Evolutionary conservation across 2,113 vertebrate species (phyloP).

Genomic region (Myotis davidii): DNA sequence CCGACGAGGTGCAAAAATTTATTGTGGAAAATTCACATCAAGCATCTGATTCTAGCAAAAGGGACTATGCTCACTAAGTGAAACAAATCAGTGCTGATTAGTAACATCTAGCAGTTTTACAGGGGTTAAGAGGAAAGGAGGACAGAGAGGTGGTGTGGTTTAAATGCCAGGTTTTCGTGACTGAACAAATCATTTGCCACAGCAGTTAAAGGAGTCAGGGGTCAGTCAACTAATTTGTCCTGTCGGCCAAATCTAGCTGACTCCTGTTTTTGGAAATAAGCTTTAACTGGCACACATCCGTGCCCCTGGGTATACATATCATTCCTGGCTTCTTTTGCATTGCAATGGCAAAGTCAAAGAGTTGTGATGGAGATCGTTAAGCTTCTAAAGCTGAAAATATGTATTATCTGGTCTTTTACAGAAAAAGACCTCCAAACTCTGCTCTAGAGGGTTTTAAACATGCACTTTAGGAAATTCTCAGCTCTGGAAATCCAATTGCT

Average conservation of each 20-base stretch:
- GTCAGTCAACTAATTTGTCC: not conserved
- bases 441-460: not conserved
- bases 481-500: not conserved
- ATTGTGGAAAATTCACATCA: slow-evolving; percentile 59
- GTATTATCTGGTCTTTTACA: not conserved
- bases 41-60: not conserved
- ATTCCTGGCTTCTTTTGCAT: not conserved
- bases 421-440: not conserved
- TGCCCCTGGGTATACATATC: not conserved
- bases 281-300: not conserved
- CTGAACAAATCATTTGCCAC: not conserved
- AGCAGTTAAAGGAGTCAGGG: not conserved
- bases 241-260: not conserved
- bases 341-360: not conserved
- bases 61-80: not conserved
- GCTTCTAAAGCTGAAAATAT: not conserved
- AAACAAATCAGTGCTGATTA: not conserved
- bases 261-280: slow-evolving; percentile 21
- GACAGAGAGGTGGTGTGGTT: not conserved
- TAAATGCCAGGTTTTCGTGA: not conserved
- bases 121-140: not conserved
- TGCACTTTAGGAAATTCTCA: not conserved
- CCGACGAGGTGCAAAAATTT: not conserved
- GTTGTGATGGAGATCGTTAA: not conserved
- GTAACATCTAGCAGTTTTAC: not conserved